A percentile compares a stretch with the other conserved stretches of the same genome.
These are phyloP conservation scores for Apeltes quadracus DNA, from an alignment of 2,113 vertebrate species.

Conservation along the genomic window DNA sequence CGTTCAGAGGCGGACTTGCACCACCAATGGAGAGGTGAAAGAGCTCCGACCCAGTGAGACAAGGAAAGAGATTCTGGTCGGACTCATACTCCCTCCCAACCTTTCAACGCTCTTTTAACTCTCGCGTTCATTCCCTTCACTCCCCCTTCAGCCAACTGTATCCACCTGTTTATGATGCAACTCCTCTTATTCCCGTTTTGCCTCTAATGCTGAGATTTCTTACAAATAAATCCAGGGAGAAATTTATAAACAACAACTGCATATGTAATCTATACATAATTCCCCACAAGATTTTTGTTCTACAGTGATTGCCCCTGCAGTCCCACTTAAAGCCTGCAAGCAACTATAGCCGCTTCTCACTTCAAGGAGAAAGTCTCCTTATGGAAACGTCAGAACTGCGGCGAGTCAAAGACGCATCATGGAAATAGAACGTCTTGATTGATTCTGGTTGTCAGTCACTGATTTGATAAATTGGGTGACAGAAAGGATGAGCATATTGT, in stretches of 20 bases:
- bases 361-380: slow-evolving; percentile 11
- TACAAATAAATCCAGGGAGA: slow-evolving; percentile 15
- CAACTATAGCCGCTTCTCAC: not conserved
- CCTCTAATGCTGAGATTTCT: too few species aligned
- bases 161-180: slow-evolving; percentile 4
- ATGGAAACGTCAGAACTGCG: not conserved
- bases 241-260: not conserved
- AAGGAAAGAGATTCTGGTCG: slow-evolving; percentile 57
- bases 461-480: not conserved
- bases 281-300: too few species aligned
- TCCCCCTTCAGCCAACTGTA: slow-evolving; percentile 22
- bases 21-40: slow-evolving; percentile 48
- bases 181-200: slow-evolving; percentile 3
- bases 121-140: slow-evolving; percentile 11
- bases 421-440: not conserved
- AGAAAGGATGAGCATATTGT: not conserved
- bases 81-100: slow-evolving; percentile 23
- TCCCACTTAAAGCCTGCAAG: not conserved
- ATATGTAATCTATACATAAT: slow-evolving; percentile 9
- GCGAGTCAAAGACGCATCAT: not conserved
- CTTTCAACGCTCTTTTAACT: too few species aligned
- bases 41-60: slow-evolving; percentile 37
- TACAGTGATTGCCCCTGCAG: not conserved
- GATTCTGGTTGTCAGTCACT: not conserved
- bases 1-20: slow-evolving; percentile 51